Evolutionary conservation across 1,140 invertebrate species (phyloP).

Genomic region (honey bee (Apis mellifera)): Amel_HAv3.1 CM009941.2:12238001-12238500

Average conservation of each 20-base stretch:
- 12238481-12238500: background rate
- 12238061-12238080: too few species aligned
- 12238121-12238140: background rate
- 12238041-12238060: background rate
- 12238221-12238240: background rate
- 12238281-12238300: background rate
- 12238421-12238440: background rate
- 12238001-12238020: background rate
- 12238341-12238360: background rate
- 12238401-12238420: background rate
- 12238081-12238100: background rate
- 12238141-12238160: background rate
- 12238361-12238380: background rate
- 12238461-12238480: background rate
- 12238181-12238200: background rate
- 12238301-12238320: background rate
- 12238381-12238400: too few species aligned
- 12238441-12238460: background rate
- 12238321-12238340: background rate
- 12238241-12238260: background rate
- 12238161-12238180: background rate
- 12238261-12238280: background rate
- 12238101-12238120: background rate
- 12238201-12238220: background rate
- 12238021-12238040: background rate